phyloP scores from a whole-genome alignment of 2,888 invertebrate genomes.

The Eilema sororculum region DNA sequence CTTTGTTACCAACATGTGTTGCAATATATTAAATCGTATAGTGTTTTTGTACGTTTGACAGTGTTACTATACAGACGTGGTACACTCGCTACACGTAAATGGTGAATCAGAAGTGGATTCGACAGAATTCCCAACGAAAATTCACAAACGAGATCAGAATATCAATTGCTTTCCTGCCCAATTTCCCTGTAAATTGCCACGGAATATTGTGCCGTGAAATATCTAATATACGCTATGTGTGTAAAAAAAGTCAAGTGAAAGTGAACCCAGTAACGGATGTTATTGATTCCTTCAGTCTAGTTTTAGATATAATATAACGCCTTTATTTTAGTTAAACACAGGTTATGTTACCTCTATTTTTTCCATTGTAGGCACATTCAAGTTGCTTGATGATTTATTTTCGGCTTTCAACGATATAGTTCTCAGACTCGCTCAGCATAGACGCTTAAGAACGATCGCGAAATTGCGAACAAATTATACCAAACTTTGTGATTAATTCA shows the following conservation, averaged over 20 bases:
- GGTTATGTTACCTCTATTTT: background rate
- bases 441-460: background rate
- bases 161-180: conserved; percentile 81
- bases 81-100: conserved; percentile 63
- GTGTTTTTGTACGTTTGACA: conserved; percentile 51
- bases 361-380: background rate
- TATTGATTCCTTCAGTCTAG: conserved; percentile 33
- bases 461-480: background rate
- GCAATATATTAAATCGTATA: conserved; percentile 47
- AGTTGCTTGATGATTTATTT: background rate
- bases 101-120: conserved; percentile 74
- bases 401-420: background rate
- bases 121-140: conserved; percentile 74
- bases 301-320: conserved; percentile 6
- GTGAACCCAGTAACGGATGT: conserved; percentile 61
- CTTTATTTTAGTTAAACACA: background rate
- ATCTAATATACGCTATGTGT: conserved; percentile 72
- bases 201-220: conserved; percentile 77
- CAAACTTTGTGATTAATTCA: background rate
- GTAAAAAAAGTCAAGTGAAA: conserved; percentile 75
- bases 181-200: conserved; percentile 81
- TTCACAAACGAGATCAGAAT: conserved; percentile 80
- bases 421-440: background rate
- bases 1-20: conserved; percentile 43
- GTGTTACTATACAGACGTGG: conserved; percentile 50